A percentile compares a stretch with the other conserved stretches of the same genome.
Evolutionary conservation across 2,797 vertebrate species (phyloP).

Genomic region (Pseudomugil gertrudae): DNA sequence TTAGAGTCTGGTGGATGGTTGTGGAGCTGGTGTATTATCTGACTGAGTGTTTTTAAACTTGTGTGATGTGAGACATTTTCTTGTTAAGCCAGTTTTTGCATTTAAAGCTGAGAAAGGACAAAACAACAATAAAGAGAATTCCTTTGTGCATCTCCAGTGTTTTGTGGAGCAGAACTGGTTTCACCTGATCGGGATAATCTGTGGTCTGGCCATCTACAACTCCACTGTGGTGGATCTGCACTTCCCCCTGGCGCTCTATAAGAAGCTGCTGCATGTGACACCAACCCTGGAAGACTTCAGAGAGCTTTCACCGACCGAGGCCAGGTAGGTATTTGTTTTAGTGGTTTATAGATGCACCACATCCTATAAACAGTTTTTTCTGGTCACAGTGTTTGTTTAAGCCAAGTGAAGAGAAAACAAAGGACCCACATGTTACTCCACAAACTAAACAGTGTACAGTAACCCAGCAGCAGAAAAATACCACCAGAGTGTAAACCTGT

Average conservation of each 20-base stretch:
- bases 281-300: slow-evolving; percentile 92
- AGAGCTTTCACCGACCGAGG: slow-evolving; percentile 94
- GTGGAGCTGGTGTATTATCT: background rate
- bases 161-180: slow-evolving; percentile 99
- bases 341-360: background rate
- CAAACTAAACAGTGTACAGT: background rate
- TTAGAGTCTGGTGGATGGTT: background rate
- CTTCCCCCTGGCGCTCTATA: slow-evolving; percentile 95
- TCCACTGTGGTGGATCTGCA: slow-evolving; percentile 97
- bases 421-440: background rate
- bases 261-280: slow-evolving; percentile 90
- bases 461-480: background rate
- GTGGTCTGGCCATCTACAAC: slow-evolving; percentile 97
- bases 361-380: background rate
- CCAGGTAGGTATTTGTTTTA: slow-evolving; percentile 82
- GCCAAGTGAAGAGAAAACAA: background rate
- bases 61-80: background rate
- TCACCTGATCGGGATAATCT: slow-evolving; percentile 95
- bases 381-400: background rate
- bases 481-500: background rate
- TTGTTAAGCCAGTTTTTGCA: background rate
- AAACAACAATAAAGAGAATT: background rate
- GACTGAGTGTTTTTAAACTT: background rate
- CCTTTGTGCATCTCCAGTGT: slow-evolving; percentile 82
- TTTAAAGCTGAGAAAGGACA: background rate